Evolutionary conservation across 2,888 invertebrate genomes (phyloP).

Genomic region (Calameuta pallipes): DNA sequence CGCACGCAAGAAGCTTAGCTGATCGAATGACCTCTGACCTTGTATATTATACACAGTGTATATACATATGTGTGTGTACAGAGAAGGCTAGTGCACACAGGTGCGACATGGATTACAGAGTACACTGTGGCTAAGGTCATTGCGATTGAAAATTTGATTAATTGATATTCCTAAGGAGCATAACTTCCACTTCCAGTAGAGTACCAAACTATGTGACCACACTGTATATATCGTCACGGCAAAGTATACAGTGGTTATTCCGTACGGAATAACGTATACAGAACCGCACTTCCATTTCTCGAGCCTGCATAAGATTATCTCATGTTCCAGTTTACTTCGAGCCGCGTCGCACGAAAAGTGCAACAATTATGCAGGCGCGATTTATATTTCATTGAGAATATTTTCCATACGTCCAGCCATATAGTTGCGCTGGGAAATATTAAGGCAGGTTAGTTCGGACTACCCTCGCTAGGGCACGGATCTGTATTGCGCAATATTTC

Average conservation of each 20-base stretch:
- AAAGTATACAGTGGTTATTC: background rate
- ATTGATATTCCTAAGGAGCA: background rate
- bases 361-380: background rate
- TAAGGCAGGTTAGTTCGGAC: too few species aligned
- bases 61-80: too few species aligned
- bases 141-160: background rate
- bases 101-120: background rate
- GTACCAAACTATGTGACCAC: background rate
- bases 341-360: background rate
- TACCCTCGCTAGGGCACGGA: too few species aligned
- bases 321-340: background rate
- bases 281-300: background rate
- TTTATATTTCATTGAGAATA: background rate
- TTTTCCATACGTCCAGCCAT: too few species aligned
- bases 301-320: background rate
- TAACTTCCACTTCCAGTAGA: background rate
- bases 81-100: too few species aligned
- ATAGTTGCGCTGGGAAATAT: too few species aligned
- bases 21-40: background rate
- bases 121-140: background rate
- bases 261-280: background rate
- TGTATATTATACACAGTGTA: background rate
- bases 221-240: background rate
- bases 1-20: background rate
- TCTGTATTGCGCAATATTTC: background rate